A percentile compares a stretch with the other conserved stretches of the same genome.
Conservation (phyloP, 2,888 invertebrate species). For the Margaritifera margaritifera region DNA sequence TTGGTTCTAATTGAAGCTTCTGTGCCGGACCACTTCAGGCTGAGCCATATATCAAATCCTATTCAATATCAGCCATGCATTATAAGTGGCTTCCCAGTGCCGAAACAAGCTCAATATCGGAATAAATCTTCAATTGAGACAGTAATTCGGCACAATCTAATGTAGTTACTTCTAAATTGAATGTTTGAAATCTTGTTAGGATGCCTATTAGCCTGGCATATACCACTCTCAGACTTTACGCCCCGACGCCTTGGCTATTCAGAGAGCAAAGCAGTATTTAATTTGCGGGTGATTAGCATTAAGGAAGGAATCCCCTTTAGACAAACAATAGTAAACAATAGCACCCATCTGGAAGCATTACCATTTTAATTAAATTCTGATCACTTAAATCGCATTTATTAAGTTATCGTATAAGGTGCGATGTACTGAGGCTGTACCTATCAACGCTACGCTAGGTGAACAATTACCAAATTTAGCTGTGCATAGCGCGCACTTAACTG, state of each 20-base stretch:
- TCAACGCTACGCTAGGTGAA: too few species aligned
- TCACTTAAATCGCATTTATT: constrained; percentile 39
- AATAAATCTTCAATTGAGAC: constrained; percentile 15
- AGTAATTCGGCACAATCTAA: constrained; percentile 29
- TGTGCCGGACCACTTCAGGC: too few species aligned
- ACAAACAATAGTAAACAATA: constrained; percentile 34
- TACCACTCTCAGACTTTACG: too few species aligned
- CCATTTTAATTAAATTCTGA: constrained; percentile 49
- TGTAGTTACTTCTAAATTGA: constrained; percentile 40
- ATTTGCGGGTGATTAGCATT: constrained; percentile 32
- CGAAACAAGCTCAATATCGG: constrained; percentile 20
- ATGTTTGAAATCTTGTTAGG: constrained; percentile 37
- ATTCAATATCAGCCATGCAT: too few species aligned
- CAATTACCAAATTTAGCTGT: too few species aligned
- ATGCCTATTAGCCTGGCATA: constrained; percentile 27
- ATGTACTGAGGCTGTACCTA: too few species aligned
- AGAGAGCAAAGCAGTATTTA: constrained; percentile 35
- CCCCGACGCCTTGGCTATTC: constrained; percentile 10
- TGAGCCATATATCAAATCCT: too few species aligned
- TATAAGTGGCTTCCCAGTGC: too few species aligned
- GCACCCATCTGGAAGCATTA: constrained; percentile 41
- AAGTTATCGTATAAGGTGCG: constrained; percentile 31
- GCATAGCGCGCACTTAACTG: too few species aligned
- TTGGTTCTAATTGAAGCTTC: too few species aligned
- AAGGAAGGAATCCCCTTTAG: constrained; percentile 14